Evolutionary conservation across 1,140 invertebrate genomes (phyloP).

Genomic region (Drosophila rufa): DNA sequence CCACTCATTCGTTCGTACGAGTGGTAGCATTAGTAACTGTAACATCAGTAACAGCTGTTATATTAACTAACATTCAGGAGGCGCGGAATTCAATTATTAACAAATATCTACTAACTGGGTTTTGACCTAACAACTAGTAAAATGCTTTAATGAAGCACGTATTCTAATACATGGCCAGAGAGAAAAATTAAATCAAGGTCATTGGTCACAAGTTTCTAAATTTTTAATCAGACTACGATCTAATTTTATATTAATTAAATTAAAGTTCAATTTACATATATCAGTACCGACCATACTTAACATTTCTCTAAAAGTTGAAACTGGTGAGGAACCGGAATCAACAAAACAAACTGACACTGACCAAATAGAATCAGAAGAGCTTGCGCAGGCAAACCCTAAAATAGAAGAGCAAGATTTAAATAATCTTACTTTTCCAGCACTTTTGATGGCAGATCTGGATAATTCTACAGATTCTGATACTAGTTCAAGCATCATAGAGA

Average conservation of each 20-base stretch:
- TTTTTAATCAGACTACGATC: no score
- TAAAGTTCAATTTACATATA: no score
- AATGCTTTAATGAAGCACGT: slow-evolving; percentile 4
- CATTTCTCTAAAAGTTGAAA: slow-evolving; percentile 10
- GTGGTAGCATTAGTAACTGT: no score
- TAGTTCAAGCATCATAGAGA: background rate
- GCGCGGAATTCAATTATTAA: no score
- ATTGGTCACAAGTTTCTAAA: no score
- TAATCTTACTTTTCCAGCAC: no score
- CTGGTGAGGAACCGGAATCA: slow-evolving; percentile 17
- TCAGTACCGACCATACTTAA: slow-evolving; percentile 12
- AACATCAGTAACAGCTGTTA: no score
- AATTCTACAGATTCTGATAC: slow-evolving; percentile 5
- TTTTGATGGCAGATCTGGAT: background rate
- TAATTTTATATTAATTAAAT: no score
- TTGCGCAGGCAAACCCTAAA: background rate
- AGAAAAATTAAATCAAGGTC: no score
- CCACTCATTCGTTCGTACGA: no score
- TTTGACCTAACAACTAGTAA: background rate
- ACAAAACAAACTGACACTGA: background rate
- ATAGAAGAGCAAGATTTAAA: slow-evolving; percentile 2
- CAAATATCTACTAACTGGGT: no score
- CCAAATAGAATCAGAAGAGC: background rate
- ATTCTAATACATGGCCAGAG: background rate
- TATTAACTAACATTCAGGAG: no score